Conservation (phyloP, 2,113 vertebrate genomes). For the Microcebus lehilahytsara region DNA sequence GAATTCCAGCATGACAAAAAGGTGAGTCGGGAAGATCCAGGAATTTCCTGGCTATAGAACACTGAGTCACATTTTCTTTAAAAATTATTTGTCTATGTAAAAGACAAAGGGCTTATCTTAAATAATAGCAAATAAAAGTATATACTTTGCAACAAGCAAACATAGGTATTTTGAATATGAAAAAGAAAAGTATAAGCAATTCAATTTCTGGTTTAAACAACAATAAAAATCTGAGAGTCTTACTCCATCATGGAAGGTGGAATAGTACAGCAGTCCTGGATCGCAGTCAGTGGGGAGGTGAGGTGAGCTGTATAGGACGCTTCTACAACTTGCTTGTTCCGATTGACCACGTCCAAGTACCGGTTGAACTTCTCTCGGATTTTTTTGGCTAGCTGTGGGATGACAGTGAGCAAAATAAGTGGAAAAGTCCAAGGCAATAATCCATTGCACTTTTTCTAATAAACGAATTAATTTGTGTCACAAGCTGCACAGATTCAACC, state of each 20-base stretch:
- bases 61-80: not conserved
- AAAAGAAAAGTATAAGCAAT: not conserved
- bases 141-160: not conserved
- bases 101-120: not conserved
- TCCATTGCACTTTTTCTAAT: not conserved
- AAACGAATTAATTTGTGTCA: not conserved
- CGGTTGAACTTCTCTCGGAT: constrained; percentile 99
- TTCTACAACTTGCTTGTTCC: constrained; percentile 99
- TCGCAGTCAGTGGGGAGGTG: constrained; percentile 95
- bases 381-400: constrained; percentile 94
- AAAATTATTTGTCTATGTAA: not conserved
- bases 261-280: constrained; percentile 98
- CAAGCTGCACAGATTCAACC: rapidly evolving
- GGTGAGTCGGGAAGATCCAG: not conserved
- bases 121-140: not conserved
- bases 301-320: constrained; percentile 97
- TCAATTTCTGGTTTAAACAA: not conserved
- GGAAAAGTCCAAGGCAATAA: not conserved
- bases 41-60: not conserved
- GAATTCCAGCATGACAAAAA: not conserved
- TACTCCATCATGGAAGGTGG: constrained; percentile 99
- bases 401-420: not conserved
- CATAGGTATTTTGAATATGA: not conserved
- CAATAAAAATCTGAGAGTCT: constrained; percentile 68
- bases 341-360: constrained; percentile 97